Base-by-base conservation (phyloP, 1,140 invertebrate genomes). In the Saccostrea echinata region DNA sequence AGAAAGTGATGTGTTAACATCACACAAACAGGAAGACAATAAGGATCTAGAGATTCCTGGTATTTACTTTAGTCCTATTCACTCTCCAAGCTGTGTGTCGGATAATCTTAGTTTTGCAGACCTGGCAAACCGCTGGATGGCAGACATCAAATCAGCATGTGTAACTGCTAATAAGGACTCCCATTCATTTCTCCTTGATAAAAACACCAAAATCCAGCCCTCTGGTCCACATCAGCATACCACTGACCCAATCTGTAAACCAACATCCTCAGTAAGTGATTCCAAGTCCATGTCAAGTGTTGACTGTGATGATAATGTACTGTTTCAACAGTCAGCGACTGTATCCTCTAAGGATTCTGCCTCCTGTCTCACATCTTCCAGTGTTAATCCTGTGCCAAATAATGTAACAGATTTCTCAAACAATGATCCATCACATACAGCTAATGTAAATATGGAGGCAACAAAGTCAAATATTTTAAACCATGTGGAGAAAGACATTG, bases 101-200 rank as follows among this genome's bases (percentile, higher is more conserved):
- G 68, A 30, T 30, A 30, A 76, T 76, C 68, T 82, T 64, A 83
- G 61, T 61, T 86, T 86, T 33, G 24, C 35, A 27, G 55, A 86
- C 52, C 35, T 86, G 35, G 86, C 80, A 6, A 51, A 80, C 13
- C 55, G 52, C 21, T 86, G 86, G 86, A 83, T 86, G 53, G 35
- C 57, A 51, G 86, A 86, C 30, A 82, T 86, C 18, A 83, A 51
- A 53, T 35, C 68, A 16, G 27, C 68, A 4, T 33, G 27, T 33
- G 30, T 64, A n/a, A 64, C 18, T n/a, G 24, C 57, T n/a, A 24
- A 64, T 64, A 24, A n/a, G 24, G 57, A 64, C 57, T 64, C 21
- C 57, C 21, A 24, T 24, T 64, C 57, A 64, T n/a, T n/a, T 64
- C 13, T 24, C 21, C 57, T 3, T 30, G 30, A 27, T 30, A 76